Evolutionary conservation across 2,797 vertebrate species (phyloP), one percentile per base, ranked within the genome.

Genomic region (Syngnathus acus): DNA sequence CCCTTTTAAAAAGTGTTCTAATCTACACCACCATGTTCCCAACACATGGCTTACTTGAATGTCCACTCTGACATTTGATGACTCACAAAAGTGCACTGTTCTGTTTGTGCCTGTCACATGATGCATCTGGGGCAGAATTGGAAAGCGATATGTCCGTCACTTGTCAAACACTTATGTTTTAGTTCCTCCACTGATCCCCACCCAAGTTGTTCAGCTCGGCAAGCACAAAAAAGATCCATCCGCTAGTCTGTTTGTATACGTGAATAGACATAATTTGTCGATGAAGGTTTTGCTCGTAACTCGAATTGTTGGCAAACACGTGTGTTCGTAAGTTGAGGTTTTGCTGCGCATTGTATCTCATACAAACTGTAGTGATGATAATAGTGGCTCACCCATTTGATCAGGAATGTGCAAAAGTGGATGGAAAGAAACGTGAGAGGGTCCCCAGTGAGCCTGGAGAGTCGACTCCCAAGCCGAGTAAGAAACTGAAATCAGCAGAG

Each of bases 351-450:
- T 43, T 43, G 14, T 37, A 37, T 58, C 32, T 37, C 26, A 58
- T 58, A 32, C 16, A 37, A 4, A 58, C 6, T 58, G 14, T 37
- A 17, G 55, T 58, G 26, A 38, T 58, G 14, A 32, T 45, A 32
- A 47, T 63, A 9, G 16, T 8, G 14, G 7, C 5, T 48, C 8
- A 16, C 47, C 21, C 0, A 50, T 61, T 39, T 67, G 14, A 39
- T 40, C 45, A 67, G 90, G 84, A 87, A 65, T 81, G 82, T 64
- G 75, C 65, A 43, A 90, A 91, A 75, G 78, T 64, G 17, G 67
- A 65, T 0, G 86, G 75, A 62, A 87, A 83, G 78, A 93, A 93
- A 55, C 91, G 93, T 63, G 93, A 93, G 69, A 72, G 91, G 55
- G 75, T 79, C 0, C 10, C 65, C 0, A 90, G 90, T 47, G 92